These are phyloP conservation scores for Eretmochelys imbricata DNA, from an alignment of 2,113 vertebrate genomes.

Conservation along the genomic window DNA sequence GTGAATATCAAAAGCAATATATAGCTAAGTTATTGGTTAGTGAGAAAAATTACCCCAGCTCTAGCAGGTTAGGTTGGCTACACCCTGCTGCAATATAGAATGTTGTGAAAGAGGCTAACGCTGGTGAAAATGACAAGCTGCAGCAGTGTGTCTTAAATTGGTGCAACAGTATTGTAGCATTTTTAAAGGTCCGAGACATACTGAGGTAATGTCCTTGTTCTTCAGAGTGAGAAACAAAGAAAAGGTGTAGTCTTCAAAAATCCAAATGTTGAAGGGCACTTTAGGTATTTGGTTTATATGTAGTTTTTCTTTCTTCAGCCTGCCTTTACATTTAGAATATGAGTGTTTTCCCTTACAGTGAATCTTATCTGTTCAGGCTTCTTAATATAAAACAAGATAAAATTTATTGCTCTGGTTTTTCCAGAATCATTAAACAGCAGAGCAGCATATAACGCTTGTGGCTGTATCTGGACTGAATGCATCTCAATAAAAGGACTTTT, in stretches of 20 bases:
- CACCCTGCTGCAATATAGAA: too few species aligned
- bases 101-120: background rate
- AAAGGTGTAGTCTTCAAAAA: background rate
- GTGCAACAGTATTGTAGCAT: background rate
- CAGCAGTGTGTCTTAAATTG: background rate
- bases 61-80: background rate
- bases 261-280: background rate
- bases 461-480: background rate
- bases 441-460: background rate
- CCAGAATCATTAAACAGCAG: background rate
- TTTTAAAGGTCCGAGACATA: background rate
- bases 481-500: background rate
- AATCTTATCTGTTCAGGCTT: background rate
- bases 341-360: background rate
- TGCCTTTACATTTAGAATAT: rapidly evolving
- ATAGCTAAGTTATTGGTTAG: background rate
- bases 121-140: background rate
- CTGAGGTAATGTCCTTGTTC: background rate
- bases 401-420: background rate
- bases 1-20: background rate
- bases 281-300: background rate
- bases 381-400: background rate
- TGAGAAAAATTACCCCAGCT: background rate
- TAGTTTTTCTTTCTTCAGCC: background rate
- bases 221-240: background rate